These are phyloP conservation scores for Epistrophe grossulariae DNA, from an alignment of 2,888 invertebrate genomes.

Conservation along the genomic window DNA sequence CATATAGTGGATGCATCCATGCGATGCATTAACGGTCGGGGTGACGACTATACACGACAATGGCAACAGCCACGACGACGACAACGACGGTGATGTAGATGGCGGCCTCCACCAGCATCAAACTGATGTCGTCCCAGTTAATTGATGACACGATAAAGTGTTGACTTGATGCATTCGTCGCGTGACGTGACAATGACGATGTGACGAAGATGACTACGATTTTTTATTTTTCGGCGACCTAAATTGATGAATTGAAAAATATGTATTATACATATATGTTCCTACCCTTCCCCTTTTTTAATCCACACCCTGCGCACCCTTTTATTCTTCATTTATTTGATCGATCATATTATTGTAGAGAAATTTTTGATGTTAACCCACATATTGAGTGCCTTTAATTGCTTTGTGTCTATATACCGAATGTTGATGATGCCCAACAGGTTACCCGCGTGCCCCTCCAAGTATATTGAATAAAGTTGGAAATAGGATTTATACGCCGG, in stretches of 20 bases:
- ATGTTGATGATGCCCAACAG: constrained; percentile 71
- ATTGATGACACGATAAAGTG: constrained; percentile 74
- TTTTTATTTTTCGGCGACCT: constrained; percentile 62
- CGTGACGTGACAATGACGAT: constrained; percentile 61
- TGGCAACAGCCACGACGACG: not conserved
- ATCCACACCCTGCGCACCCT: constrained; percentile 26
- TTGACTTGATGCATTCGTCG: constrained; percentile 74
- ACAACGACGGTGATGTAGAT: not conserved
- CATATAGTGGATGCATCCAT: constrained; percentile 50
- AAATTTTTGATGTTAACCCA: constrained; percentile 60
- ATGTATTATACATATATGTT: not conserved
- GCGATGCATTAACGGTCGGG: constrained; percentile 50
- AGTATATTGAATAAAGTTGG: not conserved
- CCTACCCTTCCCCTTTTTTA: not conserved
- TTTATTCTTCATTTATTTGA: constrained; percentile 21
- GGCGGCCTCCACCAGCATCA: constrained; percentile 63
- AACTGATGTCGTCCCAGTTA: constrained; percentile 71
- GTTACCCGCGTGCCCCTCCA: constrained; percentile 39
- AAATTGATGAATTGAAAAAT: constrained; percentile 70
- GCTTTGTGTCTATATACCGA: constrained; percentile 63
- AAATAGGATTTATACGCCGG: constrained; percentile 52
- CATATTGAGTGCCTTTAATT: constrained; percentile 66
- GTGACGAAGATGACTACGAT: constrained; percentile 29
- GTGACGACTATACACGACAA: constrained; percentile 14
- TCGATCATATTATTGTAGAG: constrained; percentile 39